Evolutionary conservation across 2,797 vertebrate genomes (phyloP), one percentile per base, ranked within the genome.

Genomic region (Poecilia gillii): DNA sequence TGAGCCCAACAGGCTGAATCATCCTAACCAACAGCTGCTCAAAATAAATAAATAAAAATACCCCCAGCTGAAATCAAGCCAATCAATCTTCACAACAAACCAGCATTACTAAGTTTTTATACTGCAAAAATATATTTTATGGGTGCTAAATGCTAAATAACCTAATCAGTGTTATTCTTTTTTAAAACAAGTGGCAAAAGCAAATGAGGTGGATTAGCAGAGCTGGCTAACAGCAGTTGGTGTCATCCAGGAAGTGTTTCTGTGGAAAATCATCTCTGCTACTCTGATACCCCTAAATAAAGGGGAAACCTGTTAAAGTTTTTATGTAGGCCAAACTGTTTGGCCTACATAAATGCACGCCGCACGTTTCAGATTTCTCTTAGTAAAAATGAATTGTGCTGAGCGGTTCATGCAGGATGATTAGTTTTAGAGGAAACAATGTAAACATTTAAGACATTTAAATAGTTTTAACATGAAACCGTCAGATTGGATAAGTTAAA

Each of bases 1-100:
- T 72, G 66, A 57, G 78, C 78, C 45, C 2, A 23, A 75, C 12
- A 31, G 20, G 66, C 75, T 80, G 4, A 62, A 66, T 83, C 72
- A 47, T 73, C 72, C 28, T 73, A 68, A 76, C 81, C 80, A 59
- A 11, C 25, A 12, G 46, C 51, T 72, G 0, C 23, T 0, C 14
- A 1, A 1, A 25, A 25, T 25, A 11, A 36, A 18, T 2, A 39
- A 8, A 36, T 36, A 25, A 25, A 68, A 68, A 41, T 3, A 9
- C 0, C 6, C 62, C 62, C 31, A 16, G 13, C 28, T 64, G 62
- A 20, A 20, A 16, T 36, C 64, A 66, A 20, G 8, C 64, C 11
- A 68, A 12, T 36, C 28, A 16, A 14, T 1, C 4, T 62, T 0
- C 31, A 20, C 16, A 64, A 39, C 16, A 64, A 36, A 62, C 59